Conservation (phyloP, 1,140 invertebrate species). For the Euwallacea fornicatus region DNA sequence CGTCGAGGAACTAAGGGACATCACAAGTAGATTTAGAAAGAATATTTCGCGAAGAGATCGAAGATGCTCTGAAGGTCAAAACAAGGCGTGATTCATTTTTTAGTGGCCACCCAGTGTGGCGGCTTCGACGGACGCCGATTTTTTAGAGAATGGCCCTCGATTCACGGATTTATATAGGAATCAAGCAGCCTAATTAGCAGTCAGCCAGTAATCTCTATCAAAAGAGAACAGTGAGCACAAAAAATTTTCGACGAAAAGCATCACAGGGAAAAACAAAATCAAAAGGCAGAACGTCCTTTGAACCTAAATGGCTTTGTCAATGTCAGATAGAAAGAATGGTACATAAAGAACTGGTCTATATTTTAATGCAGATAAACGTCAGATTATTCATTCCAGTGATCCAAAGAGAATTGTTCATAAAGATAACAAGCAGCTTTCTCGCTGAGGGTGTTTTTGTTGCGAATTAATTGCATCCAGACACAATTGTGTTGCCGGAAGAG, state of each 20-base stretch:
- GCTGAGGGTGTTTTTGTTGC: constrained; percentile 30
- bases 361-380: constrained; percentile 32
- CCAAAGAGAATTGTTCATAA: constrained; percentile 32
- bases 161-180: no score
- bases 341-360: constrained; percentile 27
- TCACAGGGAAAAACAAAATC: constrained; percentile 9
- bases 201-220: no score
- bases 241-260: not conserved
- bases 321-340: constrained; percentile 15
- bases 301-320: constrained; percentile 15
- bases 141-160: no score
- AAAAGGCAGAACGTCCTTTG: constrained; percentile 23
- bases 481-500: constrained; percentile 30
- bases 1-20: no score
- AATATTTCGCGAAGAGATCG: no score
- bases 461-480: constrained; percentile 38
- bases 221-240: no score
- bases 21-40: no score
- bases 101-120: no score
- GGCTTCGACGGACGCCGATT: no score
- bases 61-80: no score
- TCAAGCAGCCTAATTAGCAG: no score
- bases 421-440: constrained; percentile 38
- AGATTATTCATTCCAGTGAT: constrained; percentile 30
- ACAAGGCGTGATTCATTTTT: no score